Percentiles rank a stretch among this genome's conserved stretches.
These are phyloP conservation scores for Martes flavigula DNA, from an alignment of 2,797 vertebrate genomes.

Conservation along the genomic window DNA sequence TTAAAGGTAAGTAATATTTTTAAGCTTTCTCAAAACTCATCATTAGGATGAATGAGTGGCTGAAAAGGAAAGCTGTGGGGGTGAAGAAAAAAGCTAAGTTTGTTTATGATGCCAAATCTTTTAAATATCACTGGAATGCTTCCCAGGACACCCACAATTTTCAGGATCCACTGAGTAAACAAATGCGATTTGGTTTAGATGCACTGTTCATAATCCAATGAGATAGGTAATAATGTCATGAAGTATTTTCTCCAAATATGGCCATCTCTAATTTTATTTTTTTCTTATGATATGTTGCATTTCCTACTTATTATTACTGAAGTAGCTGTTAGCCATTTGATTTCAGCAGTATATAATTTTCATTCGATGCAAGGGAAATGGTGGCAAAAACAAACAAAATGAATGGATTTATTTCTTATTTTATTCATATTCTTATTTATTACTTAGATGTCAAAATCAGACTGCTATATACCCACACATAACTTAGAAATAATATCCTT, in stretches of 20 bases:
- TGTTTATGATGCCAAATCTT: background rate
- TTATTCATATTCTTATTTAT: background rate
- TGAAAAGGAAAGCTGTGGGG: background rate
- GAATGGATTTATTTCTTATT: background rate
- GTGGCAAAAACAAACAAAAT: background rate
- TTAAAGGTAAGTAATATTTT: background rate
- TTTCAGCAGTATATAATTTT: background rate
- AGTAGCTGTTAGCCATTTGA: background rate
- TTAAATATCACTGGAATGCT: background rate
- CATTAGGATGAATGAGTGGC: background rate
- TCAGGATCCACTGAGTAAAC: background rate
- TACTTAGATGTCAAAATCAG: background rate
- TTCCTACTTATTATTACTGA: background rate
- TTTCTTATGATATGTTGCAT: background rate
- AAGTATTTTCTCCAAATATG: background rate
- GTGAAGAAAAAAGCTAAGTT: background rate
- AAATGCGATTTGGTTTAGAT: background rate
- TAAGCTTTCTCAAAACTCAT: background rate
- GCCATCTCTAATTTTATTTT: background rate
- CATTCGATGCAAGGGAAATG: background rate
- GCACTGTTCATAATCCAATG: background rate
- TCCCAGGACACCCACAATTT: background rate
- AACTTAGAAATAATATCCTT: background rate
- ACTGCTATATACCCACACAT: background rate
- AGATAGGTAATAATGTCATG: background rate